Conservation (phyloP, 1,140 invertebrate genomes). For the Acyrthosiphon pisum region DNA sequence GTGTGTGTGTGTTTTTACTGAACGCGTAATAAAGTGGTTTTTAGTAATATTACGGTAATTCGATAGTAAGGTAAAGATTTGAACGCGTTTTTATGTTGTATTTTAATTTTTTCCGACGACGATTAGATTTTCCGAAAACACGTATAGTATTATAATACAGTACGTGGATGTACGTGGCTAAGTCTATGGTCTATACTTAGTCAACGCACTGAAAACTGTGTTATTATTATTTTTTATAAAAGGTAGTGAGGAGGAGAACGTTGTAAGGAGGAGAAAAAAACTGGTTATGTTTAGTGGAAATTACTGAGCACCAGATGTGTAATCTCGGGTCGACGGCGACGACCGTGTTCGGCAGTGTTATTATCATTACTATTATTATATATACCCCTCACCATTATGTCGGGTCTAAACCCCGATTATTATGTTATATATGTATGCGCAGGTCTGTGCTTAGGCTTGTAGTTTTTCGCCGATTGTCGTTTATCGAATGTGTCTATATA, state of each 20-base stretch:
- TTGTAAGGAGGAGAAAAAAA: background rate
- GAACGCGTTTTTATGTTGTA: background rate
- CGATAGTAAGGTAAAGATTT: background rate
- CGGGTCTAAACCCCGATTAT: background rate
- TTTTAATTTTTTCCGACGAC: background rate
- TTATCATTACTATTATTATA: conserved; percentile 32
- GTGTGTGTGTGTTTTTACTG: background rate
- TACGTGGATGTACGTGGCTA: background rate
- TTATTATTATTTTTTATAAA: background rate
- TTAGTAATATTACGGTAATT: background rate
- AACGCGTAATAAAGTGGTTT: conserved; percentile 18
- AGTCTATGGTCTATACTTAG: background rate
- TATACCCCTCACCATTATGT: background rate
- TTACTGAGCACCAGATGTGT: conserved; percentile 50
- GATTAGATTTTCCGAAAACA: conserved; percentile 13
- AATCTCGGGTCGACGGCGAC: conserved; percentile 14
- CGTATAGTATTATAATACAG: background rate
- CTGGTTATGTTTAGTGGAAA: conserved; percentile 50
- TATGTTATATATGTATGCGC: background rate
- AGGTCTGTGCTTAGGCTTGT: background rate
- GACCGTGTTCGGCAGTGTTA: background rate
- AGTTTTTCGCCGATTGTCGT: background rate
- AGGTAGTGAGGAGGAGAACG: background rate
- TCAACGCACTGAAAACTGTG: background rate
- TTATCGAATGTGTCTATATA: background rate